These are phyloP conservation scores for Tetranychus piercei DNA, from an alignment of 2,888 invertebrate species.

Conservation along the genomic window DNA sequence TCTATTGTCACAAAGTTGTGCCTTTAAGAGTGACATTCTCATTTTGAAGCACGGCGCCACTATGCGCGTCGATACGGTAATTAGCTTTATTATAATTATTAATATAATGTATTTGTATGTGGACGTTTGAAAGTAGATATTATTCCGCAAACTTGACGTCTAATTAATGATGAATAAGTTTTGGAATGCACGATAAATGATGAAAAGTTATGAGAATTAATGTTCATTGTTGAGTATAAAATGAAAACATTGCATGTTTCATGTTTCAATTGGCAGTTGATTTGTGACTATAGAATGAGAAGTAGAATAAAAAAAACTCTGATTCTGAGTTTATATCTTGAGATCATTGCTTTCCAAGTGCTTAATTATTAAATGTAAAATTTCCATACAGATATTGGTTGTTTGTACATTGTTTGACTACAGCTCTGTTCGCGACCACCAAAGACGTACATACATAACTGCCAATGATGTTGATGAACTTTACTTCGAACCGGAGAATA, in stretches of 20 bases:
- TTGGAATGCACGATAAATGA: background rate
- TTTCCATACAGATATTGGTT: constrained; percentile 61
- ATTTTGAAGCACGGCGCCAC: too few relatives aligned
- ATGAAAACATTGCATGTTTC: background rate
- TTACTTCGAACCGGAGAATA: constrained; percentile 19
- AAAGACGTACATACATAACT: constrained; percentile 48
- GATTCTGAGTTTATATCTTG: background rate
- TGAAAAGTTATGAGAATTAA: background rate
- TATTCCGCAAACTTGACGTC: too few relatives aligned
- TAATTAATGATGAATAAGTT: background rate
- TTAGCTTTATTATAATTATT: too few relatives aligned
- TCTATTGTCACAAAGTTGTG: too few relatives aligned
- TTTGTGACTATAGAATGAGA: background rate
- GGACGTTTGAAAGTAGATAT: too few relatives aligned
- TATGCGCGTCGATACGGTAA: too few relatives aligned
- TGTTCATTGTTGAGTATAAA: background rate
- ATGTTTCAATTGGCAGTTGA: background rate
- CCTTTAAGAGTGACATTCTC: too few relatives aligned
- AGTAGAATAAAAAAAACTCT: background rate
- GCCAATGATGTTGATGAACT: constrained; percentile 26
- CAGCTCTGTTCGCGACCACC: constrained; percentile 63
- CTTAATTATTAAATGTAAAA: constrained; percentile 36
- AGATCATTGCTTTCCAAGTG: background rate
- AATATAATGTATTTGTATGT: too few relatives aligned
- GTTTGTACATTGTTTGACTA: constrained; percentile 42